These are phyloP conservation scores for Hirundo rustica DNA, from an alignment of 2,797 vertebrate species.

Conservation along the genomic window DNA sequence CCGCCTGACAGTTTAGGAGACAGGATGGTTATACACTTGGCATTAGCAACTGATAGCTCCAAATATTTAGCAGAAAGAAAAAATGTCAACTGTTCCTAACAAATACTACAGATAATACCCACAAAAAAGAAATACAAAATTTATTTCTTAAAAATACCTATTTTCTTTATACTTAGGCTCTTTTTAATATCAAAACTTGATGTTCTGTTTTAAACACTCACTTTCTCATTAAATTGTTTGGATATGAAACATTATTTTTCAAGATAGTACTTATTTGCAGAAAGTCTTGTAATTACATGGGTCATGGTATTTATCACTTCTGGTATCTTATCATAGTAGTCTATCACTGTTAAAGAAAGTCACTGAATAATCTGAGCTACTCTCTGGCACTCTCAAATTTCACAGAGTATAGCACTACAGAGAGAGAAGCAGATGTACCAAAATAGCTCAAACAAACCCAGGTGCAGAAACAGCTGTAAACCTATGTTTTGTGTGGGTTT, in stretches of 20 bases:
- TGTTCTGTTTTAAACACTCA: neutral
- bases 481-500: accelerated
- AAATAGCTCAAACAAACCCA: neutral
- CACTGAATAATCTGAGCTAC: neutral
- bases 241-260: neutral
- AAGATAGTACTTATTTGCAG: neutral
- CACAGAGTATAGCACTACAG: neutral
- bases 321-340: neutral
- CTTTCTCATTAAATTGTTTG: neutral
- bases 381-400: neutral
- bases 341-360: neutral
- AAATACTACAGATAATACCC: neutral
- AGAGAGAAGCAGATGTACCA: neutral
- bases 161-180: neutral
- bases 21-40: neutral
- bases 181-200: neutral
- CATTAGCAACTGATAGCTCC: neutral
- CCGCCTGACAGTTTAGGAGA: neutral
- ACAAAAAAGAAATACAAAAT: neutral
- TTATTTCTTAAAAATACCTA: neutral
- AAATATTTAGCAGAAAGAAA: neutral
- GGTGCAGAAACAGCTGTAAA: neutral
- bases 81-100: neutral
- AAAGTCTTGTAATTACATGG: neutral
- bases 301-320: neutral